A percentile compares a stretch with the other conserved stretches of the same genome.
These are phyloP conservation scores for Aeoliscus strigatus DNA, from an alignment of 2,797 vertebrate genomes.

Conservation along the genomic window DNA sequence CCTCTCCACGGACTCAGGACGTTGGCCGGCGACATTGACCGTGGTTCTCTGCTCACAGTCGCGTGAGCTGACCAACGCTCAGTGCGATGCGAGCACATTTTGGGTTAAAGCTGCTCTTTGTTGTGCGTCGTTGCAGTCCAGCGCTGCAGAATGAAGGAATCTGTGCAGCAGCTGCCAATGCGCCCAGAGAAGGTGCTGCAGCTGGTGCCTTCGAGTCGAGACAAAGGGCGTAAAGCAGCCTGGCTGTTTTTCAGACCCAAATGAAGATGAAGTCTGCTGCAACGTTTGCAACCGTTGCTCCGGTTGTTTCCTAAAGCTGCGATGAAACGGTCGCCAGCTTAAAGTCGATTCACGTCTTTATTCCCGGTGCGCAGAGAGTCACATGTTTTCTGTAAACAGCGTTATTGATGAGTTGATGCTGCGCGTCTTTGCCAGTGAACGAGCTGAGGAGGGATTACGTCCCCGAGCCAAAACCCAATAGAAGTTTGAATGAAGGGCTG, in stretches of 20 bases:
- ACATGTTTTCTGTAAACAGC: slow-evolving; percentile 65
- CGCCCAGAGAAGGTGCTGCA: slow-evolving; percentile 36
- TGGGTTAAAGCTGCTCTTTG: slow-evolving; percentile 58
- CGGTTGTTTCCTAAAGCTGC: slow-evolving; percentile 46
- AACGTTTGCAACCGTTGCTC: slow-evolving; percentile 58
- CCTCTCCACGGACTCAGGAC: too few relatives aligned
- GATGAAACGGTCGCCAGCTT: slow-evolving; percentile 53
- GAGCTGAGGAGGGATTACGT: slow-evolving; percentile 66
- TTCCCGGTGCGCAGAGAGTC: slow-evolving; percentile 47
- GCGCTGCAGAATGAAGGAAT: slow-evolving; percentile 31
- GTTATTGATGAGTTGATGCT: slow-evolving; percentile 66
- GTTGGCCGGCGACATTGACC: too few relatives aligned
- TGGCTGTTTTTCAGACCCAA: slow-evolving; percentile 37
- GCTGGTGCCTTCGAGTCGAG: slow-evolving; percentile 46
- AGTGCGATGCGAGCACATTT: slow-evolving; percentile 55
- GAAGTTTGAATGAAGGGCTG: slow-evolving; percentile 59
- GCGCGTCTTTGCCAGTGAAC: slow-evolving; percentile 64
- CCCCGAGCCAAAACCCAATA: slow-evolving; percentile 65
- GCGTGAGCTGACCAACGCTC: slow-evolving; percentile 48
- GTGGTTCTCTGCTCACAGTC: slow-evolving; percentile 36
- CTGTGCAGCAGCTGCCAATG: slow-evolving; percentile 27
- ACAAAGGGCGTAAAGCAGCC: slow-evolving; percentile 36
- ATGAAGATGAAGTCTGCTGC: slow-evolving; percentile 53
- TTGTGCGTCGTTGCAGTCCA: slow-evolving; percentile 53
- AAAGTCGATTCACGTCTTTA: slow-evolving; percentile 49